Conservation (phyloP, 2,888 invertebrate genomes). For the Lepidochitona cinerea region DNA sequence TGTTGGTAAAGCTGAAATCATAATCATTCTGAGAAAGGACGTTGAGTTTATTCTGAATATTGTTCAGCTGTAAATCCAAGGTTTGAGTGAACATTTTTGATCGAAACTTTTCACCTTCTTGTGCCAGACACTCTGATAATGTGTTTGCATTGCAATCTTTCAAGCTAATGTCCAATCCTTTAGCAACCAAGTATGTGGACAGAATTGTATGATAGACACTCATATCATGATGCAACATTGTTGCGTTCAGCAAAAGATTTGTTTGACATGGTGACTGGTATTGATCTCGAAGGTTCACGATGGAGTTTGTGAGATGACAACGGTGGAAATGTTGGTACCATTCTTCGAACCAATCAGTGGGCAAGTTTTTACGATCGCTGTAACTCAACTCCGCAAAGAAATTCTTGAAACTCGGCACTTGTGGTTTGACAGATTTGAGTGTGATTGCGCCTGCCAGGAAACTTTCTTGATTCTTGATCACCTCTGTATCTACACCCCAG, state of each 20-base stretch:
- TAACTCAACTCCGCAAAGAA: constrained; percentile 45
- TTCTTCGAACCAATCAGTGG: constrained; percentile 70
- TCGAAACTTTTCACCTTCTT: neutral
- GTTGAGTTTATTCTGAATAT: neutral
- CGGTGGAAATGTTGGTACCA: constrained; percentile 65
- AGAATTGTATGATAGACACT: constrained; percentile 61
- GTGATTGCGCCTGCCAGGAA: constrained; percentile 36
- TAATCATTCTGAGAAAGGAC: constrained; percentile 24
- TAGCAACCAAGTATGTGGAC: constrained; percentile 59
- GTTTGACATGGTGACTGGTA: neutral
- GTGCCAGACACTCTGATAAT: neutral
- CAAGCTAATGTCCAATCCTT: constrained; percentile 41
- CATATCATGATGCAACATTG: constrained; percentile 27
- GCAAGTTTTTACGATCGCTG: constrained; percentile 52
- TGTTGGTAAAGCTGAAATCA: constrained; percentile 35
- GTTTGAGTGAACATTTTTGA: neutral
- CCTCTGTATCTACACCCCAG: constrained; percentile 27
- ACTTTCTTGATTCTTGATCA: constrained; percentile 21
- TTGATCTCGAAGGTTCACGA: neutral
- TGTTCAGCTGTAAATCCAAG: neutral
- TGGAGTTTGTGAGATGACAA: constrained; percentile 35
- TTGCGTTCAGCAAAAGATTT: neutral
- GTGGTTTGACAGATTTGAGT: neutral
- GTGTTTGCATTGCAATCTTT: neutral
- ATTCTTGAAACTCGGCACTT: constrained; percentile 44